Conservation (phyloP, 2,888 invertebrate genomes). For the Panzeria rudis region DNA sequence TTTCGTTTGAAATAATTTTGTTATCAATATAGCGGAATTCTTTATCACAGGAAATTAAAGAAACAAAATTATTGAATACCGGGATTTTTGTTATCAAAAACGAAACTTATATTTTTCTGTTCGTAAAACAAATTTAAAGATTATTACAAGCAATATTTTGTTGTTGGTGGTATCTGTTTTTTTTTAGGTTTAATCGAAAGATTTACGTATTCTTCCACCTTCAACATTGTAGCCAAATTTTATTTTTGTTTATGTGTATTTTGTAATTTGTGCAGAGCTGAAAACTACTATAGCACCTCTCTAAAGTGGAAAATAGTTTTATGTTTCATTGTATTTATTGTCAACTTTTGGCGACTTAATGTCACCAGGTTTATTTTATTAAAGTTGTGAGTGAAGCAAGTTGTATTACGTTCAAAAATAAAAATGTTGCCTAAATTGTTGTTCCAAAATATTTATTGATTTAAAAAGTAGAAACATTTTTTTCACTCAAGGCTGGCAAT, state of each 20-base stretch:
- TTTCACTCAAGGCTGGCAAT: background rate
- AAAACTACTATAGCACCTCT: slow-evolving; percentile 36
- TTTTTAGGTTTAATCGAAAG: background rate
- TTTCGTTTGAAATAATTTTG: too few relatives aligned
- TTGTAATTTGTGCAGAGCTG: slow-evolving; percentile 40
- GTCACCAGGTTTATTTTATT: slow-evolving; percentile 54
- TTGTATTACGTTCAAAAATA: slow-evolving; percentile 4
- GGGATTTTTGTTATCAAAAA: too few relatives aligned
- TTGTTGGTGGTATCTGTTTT: background rate
- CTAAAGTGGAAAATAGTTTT: slow-evolving; percentile 51
- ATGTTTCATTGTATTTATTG: slow-evolving; percentile 35
- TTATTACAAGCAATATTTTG: background rate
- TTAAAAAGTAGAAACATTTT: background rate
- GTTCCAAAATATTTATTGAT: slow-evolving; percentile 28
- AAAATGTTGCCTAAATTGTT: background rate
- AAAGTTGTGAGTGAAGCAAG: slow-evolving; percentile 12
- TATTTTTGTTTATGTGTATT: background rate
- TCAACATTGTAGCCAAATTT: slow-evolving; percentile 50
- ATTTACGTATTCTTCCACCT: slow-evolving; percentile 51
- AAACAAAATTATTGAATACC: too few relatives aligned
- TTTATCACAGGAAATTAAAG: too few relatives aligned
- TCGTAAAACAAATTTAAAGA: too few relatives aligned
- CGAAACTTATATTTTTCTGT: too few relatives aligned
- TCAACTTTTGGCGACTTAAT: slow-evolving; percentile 55
- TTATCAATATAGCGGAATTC: too few relatives aligned